Conservation (phyloP, 2,888 invertebrate species). For the Flexamia atlantica region DNA sequence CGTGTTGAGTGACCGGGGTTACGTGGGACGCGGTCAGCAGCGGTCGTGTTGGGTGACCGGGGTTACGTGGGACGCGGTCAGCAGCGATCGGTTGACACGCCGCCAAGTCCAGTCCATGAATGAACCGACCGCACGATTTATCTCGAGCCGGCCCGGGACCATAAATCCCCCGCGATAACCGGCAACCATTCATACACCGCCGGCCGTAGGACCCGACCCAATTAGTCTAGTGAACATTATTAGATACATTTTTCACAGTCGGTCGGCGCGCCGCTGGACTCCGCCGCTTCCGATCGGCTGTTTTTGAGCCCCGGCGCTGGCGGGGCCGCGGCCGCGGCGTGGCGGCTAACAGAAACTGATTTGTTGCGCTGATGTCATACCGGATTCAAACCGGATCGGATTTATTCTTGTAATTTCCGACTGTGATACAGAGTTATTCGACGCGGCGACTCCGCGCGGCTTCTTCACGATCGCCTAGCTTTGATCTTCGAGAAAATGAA, state of each 20-base stretch:
- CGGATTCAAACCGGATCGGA: conserved; percentile 33
- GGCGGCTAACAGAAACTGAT: background rate
- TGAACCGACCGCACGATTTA: conserved; percentile 51
- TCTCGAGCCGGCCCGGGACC: conserved; percentile 3
- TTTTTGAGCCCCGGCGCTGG: conserved; percentile 1
- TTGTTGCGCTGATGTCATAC: conserved; percentile 46
- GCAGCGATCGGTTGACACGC: background rate
- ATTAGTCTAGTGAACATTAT: conserved; percentile 52
- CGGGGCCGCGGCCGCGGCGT: background rate
- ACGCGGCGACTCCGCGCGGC: conserved; percentile 1
- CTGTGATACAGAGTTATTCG: conserved; percentile 33
- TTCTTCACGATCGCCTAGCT: conserved; percentile 28
- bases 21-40: too few relatives aligned
- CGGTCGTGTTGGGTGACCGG: too few relatives aligned
- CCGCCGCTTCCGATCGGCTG: conserved; percentile 43
- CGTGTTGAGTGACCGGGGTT: too few relatives aligned
- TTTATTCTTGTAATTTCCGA: conserved; percentile 41
- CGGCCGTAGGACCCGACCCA: conserved; percentile 35
- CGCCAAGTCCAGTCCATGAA: conserved; percentile 39
- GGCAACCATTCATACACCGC: conserved; percentile 46
- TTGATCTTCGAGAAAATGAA: conserved; percentile 28
- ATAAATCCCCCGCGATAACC: conserved; percentile 45
- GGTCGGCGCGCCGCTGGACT: background rate
- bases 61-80: background rate
- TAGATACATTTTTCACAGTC: conserved; percentile 48